phyloP scores from a whole-genome alignment of 1,140 invertebrate species.

The Drosophila bipectinata region DNA sequence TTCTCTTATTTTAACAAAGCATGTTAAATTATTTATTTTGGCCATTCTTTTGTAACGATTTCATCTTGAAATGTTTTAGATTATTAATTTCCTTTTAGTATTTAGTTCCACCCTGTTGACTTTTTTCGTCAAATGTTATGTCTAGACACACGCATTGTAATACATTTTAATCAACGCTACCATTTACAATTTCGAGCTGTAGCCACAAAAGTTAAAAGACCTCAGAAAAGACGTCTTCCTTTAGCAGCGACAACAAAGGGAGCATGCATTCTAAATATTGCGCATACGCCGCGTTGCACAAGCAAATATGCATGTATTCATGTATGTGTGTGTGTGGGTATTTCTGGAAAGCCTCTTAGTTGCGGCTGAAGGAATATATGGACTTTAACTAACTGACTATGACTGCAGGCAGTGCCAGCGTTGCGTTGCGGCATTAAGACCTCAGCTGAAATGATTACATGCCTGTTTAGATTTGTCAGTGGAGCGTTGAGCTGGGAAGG shows the following conservation, averaged over 20 bases:
- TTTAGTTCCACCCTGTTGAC: not conserved
- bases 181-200: conserved; percentile 27
- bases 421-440: conserved; percentile 73
- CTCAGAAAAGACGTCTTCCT: conserved; percentile 17
- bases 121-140: conserved; percentile 4
- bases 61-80: not conserved
- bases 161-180: conserved; percentile 47
- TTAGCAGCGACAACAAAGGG: conserved; percentile 28
- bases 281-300: conserved; percentile 54
- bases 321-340: not conserved
- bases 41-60: not conserved
- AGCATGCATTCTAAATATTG: conserved; percentile 50
- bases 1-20: not conserved
- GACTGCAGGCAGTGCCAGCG: conserved; percentile 62
- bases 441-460: conserved; percentile 81
- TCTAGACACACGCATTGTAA: conserved; percentile 36
- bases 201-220: conserved; percentile 20
- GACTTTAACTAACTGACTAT: conserved; percentile 70
- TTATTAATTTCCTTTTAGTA: conserved; percentile 26
- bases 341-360: conserved; percentile 2
- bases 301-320: conserved; percentile 5
- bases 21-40: not conserved
- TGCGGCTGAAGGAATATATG: conserved; percentile 37
- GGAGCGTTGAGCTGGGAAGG: conserved; percentile 6
- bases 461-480: conserved; percentile 81